Evolutionary conservation across 2,113 vertebrate genomes (phyloP).

Genomic region (Monopterus albus): DNA sequence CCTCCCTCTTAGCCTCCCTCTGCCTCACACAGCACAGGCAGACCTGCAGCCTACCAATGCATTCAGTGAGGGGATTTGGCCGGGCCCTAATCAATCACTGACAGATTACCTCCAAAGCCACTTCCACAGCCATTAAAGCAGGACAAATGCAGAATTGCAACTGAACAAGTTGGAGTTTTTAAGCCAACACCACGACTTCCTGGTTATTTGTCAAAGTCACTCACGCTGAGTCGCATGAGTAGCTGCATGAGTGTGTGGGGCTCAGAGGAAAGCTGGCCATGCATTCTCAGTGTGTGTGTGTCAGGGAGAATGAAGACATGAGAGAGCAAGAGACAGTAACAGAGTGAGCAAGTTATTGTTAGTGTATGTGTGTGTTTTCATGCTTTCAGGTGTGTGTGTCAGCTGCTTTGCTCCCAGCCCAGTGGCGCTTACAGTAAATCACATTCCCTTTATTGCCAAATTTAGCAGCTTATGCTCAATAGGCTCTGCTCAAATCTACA

Average conservation of each 20-base stretch:
- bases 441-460: conserved; percentile 98
- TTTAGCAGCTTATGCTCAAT: conserved; percentile 98
- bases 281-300: conserved; percentile 28
- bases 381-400: conserved; percentile 60
- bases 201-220: conserved; percentile 99
- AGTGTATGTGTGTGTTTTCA: conserved; percentile 47
- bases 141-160: conserved; percentile 99
- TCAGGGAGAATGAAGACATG: conserved; percentile 46
- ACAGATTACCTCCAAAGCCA: conserved; percentile 99
- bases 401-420: conserved; percentile 72
- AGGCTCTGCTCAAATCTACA: conserved; percentile 93
- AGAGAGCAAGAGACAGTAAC: conserved; percentile 77
- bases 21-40: conserved; percentile 31
- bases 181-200: conserved; percentile 98
- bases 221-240: conserved; percentile 94
- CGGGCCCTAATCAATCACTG: conserved; percentile 97
- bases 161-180: conserved; percentile 99
- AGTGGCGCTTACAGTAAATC: conserved; percentile 96
- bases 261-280: conserved; percentile 73
- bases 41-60: conserved; percentile 67
- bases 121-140: conserved; percentile 99
- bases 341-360: conserved; percentile 72
- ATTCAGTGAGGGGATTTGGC: conserved; percentile 83
- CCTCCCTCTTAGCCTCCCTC: conserved; percentile 10
- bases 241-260: conserved; percentile 85